These are phyloP conservation scores for Lasioglossum lativentre DNA, from an alignment of 2,888 invertebrate genomes.

Conservation along the genomic window DNA sequence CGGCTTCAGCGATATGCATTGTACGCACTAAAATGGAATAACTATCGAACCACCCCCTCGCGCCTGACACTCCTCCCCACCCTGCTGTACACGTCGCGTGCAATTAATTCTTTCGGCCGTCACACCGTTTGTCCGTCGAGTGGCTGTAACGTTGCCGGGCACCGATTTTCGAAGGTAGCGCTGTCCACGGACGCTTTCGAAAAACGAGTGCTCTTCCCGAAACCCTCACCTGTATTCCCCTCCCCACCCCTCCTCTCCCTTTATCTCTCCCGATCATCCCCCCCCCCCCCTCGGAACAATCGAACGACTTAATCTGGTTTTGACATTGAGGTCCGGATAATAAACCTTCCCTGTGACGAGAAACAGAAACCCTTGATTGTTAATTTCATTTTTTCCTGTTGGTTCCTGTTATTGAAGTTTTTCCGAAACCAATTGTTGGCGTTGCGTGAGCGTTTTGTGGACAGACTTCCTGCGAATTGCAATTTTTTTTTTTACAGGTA, in stretches of 20 bases:
- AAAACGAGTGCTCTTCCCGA: not conserved
- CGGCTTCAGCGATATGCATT: conserved; percentile 32
- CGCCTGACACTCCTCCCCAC: not conserved
- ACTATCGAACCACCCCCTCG: conserved; percentile 38
- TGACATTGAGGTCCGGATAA: not conserved
- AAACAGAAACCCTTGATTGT: not conserved
- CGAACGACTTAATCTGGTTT: not conserved
- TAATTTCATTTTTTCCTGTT: not conserved
- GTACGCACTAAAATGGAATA: conserved; percentile 50
- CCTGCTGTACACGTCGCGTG: conserved; percentile 4
- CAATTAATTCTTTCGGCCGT: conserved; percentile 55
- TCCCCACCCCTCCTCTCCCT: not conserved
- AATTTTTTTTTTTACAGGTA: no score
- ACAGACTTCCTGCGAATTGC: no score
- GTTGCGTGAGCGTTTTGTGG: no score
- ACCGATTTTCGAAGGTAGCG: conserved; percentile 6
- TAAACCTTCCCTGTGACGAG: not conserved
- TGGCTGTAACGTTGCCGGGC: conserved; percentile 25
- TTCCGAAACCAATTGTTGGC: not conserved
- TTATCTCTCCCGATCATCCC: not conserved
- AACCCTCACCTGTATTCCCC: not conserved
- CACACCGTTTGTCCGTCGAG: conserved; percentile 32
- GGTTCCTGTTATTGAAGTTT: not conserved
- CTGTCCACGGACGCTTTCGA: not conserved
- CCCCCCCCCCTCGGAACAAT: not conserved